Evolutionary conservation across 2,888 invertebrate genomes (phyloP).

Genomic region (Coenonympha glycerion): DNA sequence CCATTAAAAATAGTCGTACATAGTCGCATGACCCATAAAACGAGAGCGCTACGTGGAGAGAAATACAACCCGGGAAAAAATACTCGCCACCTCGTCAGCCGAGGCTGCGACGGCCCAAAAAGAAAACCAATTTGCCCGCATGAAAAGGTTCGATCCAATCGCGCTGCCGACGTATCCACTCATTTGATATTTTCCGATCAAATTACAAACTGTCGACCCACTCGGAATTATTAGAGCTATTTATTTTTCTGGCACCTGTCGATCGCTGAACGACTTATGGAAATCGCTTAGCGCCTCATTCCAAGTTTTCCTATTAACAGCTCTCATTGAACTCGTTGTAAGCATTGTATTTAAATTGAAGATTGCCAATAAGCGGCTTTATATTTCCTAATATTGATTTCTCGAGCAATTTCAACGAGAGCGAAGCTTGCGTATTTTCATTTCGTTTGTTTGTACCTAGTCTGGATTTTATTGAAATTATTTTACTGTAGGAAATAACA

Average conservation of each 20-base stretch:
- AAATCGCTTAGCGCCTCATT: conserved; percentile 53
- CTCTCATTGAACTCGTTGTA: conserved; percentile 41
- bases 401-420: conserved; percentile 26
- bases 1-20: conserved; percentile 75
- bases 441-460: neutral
- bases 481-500: neutral
- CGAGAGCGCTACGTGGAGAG: conserved; percentile 67
- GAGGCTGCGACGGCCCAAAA: conserved; percentile 63
- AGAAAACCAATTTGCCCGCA: conserved; percentile 75
- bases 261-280: conserved; percentile 51
- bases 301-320: conserved; percentile 66
- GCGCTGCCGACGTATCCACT: conserved; percentile 64
- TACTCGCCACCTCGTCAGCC: conserved; percentile 62
- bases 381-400: conserved; percentile 42
- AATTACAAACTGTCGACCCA: conserved; percentile 68
- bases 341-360: conserved; percentile 45
- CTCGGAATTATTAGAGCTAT: conserved; percentile 53
- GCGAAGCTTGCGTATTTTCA: neutral
- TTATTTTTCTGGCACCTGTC: conserved; percentile 71
- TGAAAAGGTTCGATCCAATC: conserved; percentile 73
- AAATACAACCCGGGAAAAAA: conserved; percentile 65
- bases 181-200: conserved; percentile 74
- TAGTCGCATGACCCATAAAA: conserved; percentile 75
- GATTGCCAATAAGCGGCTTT: conserved; percentile 45
- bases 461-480: neutral